phyloP scores from a whole-genome alignment of 2,113 vertebrate genomes.

The Ctenomys sociabilis region DNA sequence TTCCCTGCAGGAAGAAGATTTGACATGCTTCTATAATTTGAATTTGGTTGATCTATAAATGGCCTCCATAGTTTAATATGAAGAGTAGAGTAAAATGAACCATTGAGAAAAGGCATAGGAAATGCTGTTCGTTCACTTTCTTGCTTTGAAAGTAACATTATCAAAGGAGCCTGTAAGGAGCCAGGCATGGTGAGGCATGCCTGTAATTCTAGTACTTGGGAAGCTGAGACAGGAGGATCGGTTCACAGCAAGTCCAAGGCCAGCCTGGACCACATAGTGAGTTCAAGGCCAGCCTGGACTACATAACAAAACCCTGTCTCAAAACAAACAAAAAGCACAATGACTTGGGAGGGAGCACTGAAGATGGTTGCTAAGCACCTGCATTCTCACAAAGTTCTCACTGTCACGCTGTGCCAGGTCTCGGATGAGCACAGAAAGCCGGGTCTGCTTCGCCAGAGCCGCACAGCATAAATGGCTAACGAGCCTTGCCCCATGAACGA shows the following conservation, averaged over 20 bases:
- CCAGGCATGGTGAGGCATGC: background rate
- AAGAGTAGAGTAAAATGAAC: conserved; percentile 59
- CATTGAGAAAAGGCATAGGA: conserved; percentile 66
- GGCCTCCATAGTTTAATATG: conserved; percentile 51
- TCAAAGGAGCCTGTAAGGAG: too few relatives aligned
- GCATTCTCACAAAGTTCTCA: conserved; percentile 17
- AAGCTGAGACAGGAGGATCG: background rate
- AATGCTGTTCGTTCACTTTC: conserved; percentile 30
- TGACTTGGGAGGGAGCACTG: background rate
- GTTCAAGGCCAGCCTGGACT: background rate
- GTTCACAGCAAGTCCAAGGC: background rate
- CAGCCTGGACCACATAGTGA: background rate
- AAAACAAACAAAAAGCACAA: background rate
- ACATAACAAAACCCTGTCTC: background rate
- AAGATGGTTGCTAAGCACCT: background rate
- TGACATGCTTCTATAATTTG: conserved; percentile 70
- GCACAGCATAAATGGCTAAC: background rate
- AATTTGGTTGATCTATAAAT: conserved; percentile 69
- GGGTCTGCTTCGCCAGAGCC: background rate
- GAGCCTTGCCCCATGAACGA: background rate
- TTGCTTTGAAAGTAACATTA: background rate
- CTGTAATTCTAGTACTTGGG: background rate
- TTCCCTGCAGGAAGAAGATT: conserved; percentile 58
- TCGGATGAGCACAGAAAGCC: background rate
- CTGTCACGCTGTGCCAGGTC: background rate